Evolutionary conservation across 2,888 invertebrate genomes (phyloP), one percentile per base, ranked within the genome.

Genomic region (Diloba caeruleocephala): DNA sequence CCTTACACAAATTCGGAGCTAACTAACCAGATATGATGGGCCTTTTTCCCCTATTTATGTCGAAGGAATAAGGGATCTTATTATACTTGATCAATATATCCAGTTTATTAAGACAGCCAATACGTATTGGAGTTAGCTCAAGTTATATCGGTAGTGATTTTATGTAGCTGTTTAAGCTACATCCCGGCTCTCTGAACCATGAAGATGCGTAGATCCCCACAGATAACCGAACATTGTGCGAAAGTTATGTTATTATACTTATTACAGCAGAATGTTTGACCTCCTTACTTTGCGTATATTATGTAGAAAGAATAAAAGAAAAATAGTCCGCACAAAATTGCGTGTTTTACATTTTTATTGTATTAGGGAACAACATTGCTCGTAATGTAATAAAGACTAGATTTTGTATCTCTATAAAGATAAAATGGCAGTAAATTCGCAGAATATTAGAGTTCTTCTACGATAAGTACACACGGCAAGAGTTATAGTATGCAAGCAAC

Each of bases 211-310:
- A 38, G 50, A 56, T 62, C 19, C 29, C 25, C 13, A 12, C n/a
- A 46, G 34, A 62, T 56, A 61, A 17, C 13, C 17, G 17, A 39
- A 43, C 25, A 50, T 56, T 50, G 32, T 34, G 31, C 21, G 17
- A 26, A 44, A 61, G 32, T 49, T 49, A 60, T 59, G 42, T 17
- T 46, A 48, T 23, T 58, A 50, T 49, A 21, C 8, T 29, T 51
- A 41, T 57, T 58, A 45, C 21, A 25, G 19, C 4, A 9, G 17
- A 17, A 26, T 29, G 14, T 25, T 8, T 33, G 15, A 23, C 32
- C 33, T 29, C 34, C 2, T 13, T 28, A 4, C 19, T 17, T 17
- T 2, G 12, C n/a, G 15, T 14, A 5, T 14, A n/a, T n/a, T n/a
- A 48, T 33, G 33, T 36, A 46, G 6, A 38, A 46, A 29, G 5